Percentiles rank a stretch among this genome's conserved stretches.
Conservation (phyloP, 1,140 invertebrate genomes). For the Periplaneta americana region DNA sequence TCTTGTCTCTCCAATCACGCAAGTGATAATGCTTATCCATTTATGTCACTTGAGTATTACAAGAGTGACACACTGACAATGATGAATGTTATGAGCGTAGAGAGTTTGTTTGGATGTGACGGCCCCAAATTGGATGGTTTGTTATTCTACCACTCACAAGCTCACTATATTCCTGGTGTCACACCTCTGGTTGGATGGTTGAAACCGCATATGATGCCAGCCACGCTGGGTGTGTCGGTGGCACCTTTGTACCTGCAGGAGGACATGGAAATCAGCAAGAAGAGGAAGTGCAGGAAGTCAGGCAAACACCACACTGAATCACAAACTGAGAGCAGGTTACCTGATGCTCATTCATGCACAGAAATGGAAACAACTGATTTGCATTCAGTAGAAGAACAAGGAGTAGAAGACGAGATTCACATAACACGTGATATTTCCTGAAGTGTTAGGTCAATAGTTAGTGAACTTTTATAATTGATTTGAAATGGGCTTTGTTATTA, state of each 20-base stretch:
- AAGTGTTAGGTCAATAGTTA: too few species aligned
- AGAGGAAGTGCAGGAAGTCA: not conserved
- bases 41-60: slow-evolving; percentile 42
- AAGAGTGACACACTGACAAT: slow-evolving; percentile 35
- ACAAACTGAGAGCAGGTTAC: not conserved
- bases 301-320: not conserved
- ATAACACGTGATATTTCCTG: too few species aligned
- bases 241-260: slow-evolving; percentile 25
- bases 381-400: too few species aligned
- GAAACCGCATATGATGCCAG: slow-evolving; percentile 79
- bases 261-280: not conserved
- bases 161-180: slow-evolving; percentile 66
- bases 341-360: too few species aligned
- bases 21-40: slow-evolving; percentile 45
- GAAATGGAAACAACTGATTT: too few species aligned
- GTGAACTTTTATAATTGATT: too few species aligned
- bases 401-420: too few species aligned
- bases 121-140: slow-evolving; percentile 61
- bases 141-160: slow-evolving; percentile 75
- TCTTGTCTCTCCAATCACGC: slow-evolving; percentile 34
- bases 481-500: too few species aligned
- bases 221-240: slow-evolving; percentile 58
- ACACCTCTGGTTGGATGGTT: slow-evolving; percentile 87
- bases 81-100: slow-evolving; percentile 20
- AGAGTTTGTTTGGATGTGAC: slow-evolving; percentile 30